Conservation (phyloP, 2,113 vertebrate species). For the Tetrao urogallus region DNA sequence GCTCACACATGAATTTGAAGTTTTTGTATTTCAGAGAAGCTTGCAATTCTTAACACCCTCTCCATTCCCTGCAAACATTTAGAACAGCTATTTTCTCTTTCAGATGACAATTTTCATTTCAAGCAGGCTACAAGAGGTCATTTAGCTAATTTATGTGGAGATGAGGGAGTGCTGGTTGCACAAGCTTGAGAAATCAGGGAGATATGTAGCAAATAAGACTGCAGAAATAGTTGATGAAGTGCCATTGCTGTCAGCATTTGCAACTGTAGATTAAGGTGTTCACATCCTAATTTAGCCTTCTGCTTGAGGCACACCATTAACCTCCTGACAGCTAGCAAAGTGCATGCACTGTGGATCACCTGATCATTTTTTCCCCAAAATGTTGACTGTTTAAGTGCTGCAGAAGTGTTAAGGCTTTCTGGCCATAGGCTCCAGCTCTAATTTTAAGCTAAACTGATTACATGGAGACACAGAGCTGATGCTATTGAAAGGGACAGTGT, state of each 20-base stretch:
- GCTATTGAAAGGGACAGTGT: constrained; percentile 7
- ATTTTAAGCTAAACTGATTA: constrained; percentile 47
- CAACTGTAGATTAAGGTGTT: constrained; percentile 59
- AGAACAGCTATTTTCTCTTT: constrained; percentile 51
- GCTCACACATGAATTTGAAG: not conserved
- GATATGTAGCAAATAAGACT: constrained; percentile 51
- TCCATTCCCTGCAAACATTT: constrained; percentile 28
- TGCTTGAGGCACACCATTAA: constrained; percentile 55
- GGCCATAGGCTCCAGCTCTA: constrained; percentile 6
- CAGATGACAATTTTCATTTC: constrained; percentile 52
- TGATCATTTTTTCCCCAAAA: not conserved
- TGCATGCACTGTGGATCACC: constrained; percentile 2
- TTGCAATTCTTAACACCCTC: not conserved
- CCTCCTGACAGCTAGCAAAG: constrained; percentile 52
- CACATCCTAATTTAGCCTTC: constrained; percentile 45
- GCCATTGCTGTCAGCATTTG: constrained; percentile 49
- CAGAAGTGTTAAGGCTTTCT: constrained; percentile 10
- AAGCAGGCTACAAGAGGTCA: constrained; percentile 39
- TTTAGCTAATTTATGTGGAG: constrained; percentile 69
- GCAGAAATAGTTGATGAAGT: constrained; percentile 53
- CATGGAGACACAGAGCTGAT: not conserved
- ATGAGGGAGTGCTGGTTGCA: constrained; percentile 1
- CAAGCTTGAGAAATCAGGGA: constrained; percentile 15
- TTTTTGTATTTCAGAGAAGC: constrained; percentile 26
- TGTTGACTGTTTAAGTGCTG: constrained; percentile 56